These are phyloP conservation scores for Cladopsammia gracilis DNA, from an alignment of 64 coral and sea anemone genomes.

Conservation along the genomic window DNA sequence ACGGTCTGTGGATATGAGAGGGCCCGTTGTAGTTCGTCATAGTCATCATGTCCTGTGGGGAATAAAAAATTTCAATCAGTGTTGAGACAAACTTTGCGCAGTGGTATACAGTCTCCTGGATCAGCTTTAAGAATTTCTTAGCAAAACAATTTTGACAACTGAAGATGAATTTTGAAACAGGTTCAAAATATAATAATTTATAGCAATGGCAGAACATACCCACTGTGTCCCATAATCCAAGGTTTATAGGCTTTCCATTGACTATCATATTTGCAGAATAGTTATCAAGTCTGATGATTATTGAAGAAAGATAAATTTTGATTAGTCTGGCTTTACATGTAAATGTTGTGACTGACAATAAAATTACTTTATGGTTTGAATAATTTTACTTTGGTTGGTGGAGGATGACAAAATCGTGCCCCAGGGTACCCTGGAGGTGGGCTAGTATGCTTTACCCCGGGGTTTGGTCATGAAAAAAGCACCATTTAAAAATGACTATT, in stretches of 20 bases:
- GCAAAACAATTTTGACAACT: too few relatives aligned
- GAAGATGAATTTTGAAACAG: too few relatives aligned
- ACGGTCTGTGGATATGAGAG: conserved; percentile 95
- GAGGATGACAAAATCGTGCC: too few relatives aligned
- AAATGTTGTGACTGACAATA: neutral
- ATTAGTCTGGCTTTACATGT: neutral
- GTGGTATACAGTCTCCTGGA: too few relatives aligned
- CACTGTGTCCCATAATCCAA: conserved; percentile 97
- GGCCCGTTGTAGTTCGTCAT: conserved; percentile 82
- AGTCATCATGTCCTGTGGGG: conserved; percentile 90
- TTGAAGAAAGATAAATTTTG: neutral
- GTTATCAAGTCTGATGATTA: conserved; percentile 81
- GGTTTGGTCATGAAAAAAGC: too few relatives aligned
- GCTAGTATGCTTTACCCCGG: too few relatives aligned
- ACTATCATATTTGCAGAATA: conserved; percentile 96
- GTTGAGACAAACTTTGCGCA: too few relatives aligned
- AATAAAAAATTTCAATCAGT: neutral
- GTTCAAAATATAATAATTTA: too few relatives aligned
- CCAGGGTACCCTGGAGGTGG: too few relatives aligned
- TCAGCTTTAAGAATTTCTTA: too few relatives aligned
- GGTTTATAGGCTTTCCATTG: conserved; percentile 92
- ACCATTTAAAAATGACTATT: too few relatives aligned
- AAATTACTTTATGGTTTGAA: neutral
- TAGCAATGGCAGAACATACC: conserved; percentile 34
- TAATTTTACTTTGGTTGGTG: too few relatives aligned